Evolutionary conservation across 1,140 invertebrate genomes (phyloP).

Genomic region (Caenorhabditis briggsae): DNA sequence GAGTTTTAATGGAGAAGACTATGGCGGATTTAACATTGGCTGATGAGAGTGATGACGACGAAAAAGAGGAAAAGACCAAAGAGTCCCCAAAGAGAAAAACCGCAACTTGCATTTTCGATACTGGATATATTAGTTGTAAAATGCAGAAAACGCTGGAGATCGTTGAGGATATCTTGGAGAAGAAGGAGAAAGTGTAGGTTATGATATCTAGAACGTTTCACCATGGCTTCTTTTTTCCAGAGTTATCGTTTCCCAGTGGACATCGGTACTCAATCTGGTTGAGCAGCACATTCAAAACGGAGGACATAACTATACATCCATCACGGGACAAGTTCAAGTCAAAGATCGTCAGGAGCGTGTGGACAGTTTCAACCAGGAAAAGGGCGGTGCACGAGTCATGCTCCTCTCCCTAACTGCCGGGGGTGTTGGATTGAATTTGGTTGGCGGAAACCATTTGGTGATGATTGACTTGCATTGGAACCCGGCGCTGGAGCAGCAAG

Average conservation of each 20-base stretch:
- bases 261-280: conserved; percentile 63
- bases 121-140: conserved; percentile 44
- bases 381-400: conserved; percentile 78
- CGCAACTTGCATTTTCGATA: conserved; percentile 53
- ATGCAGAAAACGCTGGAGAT: conserved; percentile 45
- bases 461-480: conserved; percentile 94
- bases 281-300: conserved; percentile 61
- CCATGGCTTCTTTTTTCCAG: conserved; percentile 25
- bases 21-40: conserved; percentile 49
- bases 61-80: neutral
- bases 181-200: conserved; percentile 60
- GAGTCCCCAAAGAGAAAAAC: conserved; percentile 20
- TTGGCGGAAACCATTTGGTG: conserved; percentile 86
- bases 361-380: conserved; percentile 63
- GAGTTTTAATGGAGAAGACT: conserved; percentile 45
- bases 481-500: conserved; percentile 90
- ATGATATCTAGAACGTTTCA: neutral
- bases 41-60: conserved; percentile 13
- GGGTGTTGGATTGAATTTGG: conserved; percentile 89
- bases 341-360: conserved; percentile 66
- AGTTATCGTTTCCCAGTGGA: conserved; percentile 69
- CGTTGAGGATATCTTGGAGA: conserved; percentile 55
- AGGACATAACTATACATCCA: conserved; percentile 53
- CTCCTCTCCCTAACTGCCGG: conserved; percentile 89
- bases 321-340: conserved; percentile 62